Evolutionary conservation across 1,140 invertebrate species (phyloP).

Genomic region (Pentalonia nigronervosa): DNA sequence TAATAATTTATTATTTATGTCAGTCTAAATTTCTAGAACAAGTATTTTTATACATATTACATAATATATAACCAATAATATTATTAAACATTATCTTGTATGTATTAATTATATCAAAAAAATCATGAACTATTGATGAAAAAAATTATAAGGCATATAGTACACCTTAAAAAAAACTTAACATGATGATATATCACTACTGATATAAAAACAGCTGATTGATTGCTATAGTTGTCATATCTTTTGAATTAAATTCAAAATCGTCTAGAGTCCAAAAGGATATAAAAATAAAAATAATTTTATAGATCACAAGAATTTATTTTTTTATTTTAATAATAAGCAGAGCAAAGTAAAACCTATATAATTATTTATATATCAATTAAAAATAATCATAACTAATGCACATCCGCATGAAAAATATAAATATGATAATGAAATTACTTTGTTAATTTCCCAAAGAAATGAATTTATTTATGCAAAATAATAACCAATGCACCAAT

Average conservation of each 20-base stretch:
- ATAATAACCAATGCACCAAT: conserved; percentile 52
- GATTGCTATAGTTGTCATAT: neutral
- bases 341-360: conserved; percentile 50
- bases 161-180: too few relatives aligned
- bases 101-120: too few relatives aligned
- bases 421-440: conserved; percentile 28
- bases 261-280: neutral
- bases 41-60: too few relatives aligned
- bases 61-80: too few relatives aligned
- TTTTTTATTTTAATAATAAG: conserved; percentile 52
- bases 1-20: too few relatives aligned
- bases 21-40: too few relatives aligned
- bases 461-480: conserved; percentile 26
- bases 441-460: conserved; percentile 50
- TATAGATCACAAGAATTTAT: conserved; percentile 21
- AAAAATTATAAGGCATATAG: too few relatives aligned
- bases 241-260: neutral
- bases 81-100: too few relatives aligned
- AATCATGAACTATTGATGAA: too few relatives aligned
- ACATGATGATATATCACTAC: too few relatives aligned
- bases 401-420: conserved; percentile 28
- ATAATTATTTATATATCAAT: conserved; percentile 52
- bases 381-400: conserved; percentile 46
- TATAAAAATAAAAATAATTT: neutral
- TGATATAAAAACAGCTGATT: neutral